Percentiles rank a stretch among this genome's conserved stretches.
Conservation (phyloP, 2,113 vertebrate genomes). For the Baryphthengus martii region DNA sequence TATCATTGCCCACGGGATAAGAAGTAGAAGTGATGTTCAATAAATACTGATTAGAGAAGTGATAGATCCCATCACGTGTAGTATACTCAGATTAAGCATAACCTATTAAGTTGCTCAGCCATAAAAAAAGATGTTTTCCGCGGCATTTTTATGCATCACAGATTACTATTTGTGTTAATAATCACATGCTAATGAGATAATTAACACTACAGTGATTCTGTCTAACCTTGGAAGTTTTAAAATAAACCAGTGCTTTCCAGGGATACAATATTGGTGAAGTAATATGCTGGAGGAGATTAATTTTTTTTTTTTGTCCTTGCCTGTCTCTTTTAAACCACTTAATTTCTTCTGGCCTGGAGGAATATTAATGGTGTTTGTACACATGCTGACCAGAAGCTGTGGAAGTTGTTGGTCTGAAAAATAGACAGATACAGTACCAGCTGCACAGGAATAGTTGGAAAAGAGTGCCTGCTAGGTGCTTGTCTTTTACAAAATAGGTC, state of each 20-base stretch:
- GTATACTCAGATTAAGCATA: background rate
- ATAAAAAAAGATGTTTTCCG: background rate
- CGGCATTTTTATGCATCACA: background rate
- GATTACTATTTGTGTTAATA: background rate
- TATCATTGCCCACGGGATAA: background rate
- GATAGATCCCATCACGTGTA: background rate
- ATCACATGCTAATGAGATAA: background rate
- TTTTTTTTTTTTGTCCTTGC: background rate
- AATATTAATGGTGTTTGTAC: background rate
- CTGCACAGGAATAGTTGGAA: background rate
- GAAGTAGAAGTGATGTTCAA: background rate
- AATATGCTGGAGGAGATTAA: background rate
- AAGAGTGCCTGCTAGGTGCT: background rate
- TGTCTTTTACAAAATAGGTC: background rate
- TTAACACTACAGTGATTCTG: too few species aligned
- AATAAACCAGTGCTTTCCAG: background rate
- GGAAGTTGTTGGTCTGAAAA: background rate
- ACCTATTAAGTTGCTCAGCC: background rate
- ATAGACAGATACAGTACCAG: background rate
- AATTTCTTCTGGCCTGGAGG: background rate
- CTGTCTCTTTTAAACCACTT: background rate
- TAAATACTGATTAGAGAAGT: background rate
- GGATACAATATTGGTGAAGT: background rate
- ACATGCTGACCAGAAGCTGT: background rate
- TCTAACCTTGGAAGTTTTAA: background rate